Evolutionary conservation across 1,140 invertebrate species (phyloP), one percentile per base, ranked within the genome.

Genomic region (Protaetia brevitarsis): DNA sequence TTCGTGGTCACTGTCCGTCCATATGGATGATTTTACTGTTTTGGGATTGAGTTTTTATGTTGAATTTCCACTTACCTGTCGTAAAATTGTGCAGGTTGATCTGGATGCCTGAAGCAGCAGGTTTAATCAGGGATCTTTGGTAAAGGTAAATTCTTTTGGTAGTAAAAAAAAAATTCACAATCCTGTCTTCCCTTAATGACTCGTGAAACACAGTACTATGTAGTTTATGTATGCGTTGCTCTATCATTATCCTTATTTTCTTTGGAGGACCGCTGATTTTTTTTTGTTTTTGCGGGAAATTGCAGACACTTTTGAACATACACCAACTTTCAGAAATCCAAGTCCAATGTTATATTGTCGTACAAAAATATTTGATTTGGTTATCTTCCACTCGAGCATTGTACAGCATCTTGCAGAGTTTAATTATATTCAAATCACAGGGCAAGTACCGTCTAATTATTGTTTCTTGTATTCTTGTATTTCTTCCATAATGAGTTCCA

Each of bases 1-100:
- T 28, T 61, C n/a, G 37, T 61, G 65, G 29, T 71, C 37, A 28
- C 71, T 69, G 68, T 79, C 75, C 2, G 70, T 77, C 74, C 77
- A 78, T 29, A 6, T 21, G 64, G 72, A 77, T 11, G 67, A 28
- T 29, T 64, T 72, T 3, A 73, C 71, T 65, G 73, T 77, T 23
- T 72, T 65, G 26, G 45, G 66, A 7, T 11, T 65, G 28, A 76
- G 64, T 56, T 65, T 66, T 6, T 3, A 34, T 16, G 26, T 59
- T 60, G 58, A 60, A 16, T 60, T 19, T 27, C 23, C 58, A 60
- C 26, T 60, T 60, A 30, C 58, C n/a, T 30, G 29, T 27, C n/a
- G 58, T 30, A 23, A 60, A 60, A 60, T 60, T 27, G 19, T 60
- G 29, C n/a, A 60, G 19, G 19, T 60, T 60, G 23, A 60, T 29